Evolutionary conservation across 2,888 invertebrate genomes (phyloP).

Genomic region (Clanis bilineata): DNA sequence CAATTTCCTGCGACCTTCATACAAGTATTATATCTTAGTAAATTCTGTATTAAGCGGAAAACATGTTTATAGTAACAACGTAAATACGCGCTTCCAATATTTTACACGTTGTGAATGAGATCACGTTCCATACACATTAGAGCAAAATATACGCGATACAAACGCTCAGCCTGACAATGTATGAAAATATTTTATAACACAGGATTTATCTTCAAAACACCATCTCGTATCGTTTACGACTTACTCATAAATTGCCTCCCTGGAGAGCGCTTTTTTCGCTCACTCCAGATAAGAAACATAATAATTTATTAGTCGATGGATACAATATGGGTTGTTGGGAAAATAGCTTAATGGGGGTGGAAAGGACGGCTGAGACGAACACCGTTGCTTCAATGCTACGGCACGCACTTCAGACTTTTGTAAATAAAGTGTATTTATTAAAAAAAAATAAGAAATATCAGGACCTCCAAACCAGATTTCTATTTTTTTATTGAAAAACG

Average conservation of each 20-base stretch:
- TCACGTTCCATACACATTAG: not conserved
- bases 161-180: not conserved
- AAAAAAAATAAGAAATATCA: too few species aligned
- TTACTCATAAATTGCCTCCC: conserved; percentile 7
- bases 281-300: not conserved
- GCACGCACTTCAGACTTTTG: too few species aligned
- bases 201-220: conserved; percentile 1
- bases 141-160: not conserved
- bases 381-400: too few species aligned
- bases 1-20: too few species aligned
- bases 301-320: conserved; percentile 2
- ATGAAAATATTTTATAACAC: not conserved
- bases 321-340: not conserved
- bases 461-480: too few species aligned
- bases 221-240: not conserved
- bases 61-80: too few species aligned
- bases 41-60: too few species aligned
- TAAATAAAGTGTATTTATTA: too few species aligned
- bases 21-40: too few species aligned
- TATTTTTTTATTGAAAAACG: too few species aligned
- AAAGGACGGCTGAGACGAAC: not conserved
- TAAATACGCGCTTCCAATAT: too few species aligned
- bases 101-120: not conserved
- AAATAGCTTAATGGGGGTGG: not conserved
- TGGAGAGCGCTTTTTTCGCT: not conserved